phyloP scores from a whole-genome alignment of 1,140 invertebrate species.

The Drosophila ficusphila region DNA sequence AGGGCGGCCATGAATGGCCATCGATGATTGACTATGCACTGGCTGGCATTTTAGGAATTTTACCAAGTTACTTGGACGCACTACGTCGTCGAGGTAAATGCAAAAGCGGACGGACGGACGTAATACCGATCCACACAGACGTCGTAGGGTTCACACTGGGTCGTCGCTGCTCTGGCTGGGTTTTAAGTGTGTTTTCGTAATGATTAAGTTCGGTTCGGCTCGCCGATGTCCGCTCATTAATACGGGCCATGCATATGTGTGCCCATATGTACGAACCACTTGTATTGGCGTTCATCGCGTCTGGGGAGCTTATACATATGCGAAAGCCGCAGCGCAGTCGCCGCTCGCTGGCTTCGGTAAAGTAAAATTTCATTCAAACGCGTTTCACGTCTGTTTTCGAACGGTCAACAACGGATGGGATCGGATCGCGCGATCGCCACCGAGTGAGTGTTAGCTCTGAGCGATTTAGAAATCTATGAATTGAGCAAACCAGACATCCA shows the following conservation, averaged over 20 bases:
- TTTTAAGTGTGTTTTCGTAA: constrained; percentile 74
- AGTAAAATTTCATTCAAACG: constrained; percentile 81
- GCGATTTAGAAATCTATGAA: constrained; percentile 26
- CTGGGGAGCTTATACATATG: constrained; percentile 54
- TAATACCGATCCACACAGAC: constrained; percentile 22
- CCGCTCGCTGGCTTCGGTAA: constrained; percentile 56
- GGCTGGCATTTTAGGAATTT: constrained; percentile 40
- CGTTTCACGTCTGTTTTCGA: constrained; percentile 75
- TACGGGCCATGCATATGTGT: constrained; percentile 13
- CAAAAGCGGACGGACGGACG: constrained; percentile 25
- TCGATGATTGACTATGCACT: constrained; percentile 25
- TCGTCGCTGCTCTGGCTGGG: constrained; percentile 48
- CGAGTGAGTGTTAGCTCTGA: too few relatives aligned
- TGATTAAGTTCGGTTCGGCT: constrained; percentile 58
- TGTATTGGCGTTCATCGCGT: neutral
- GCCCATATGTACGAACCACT: constrained; percentile 5
- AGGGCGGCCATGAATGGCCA: constrained; percentile 12
- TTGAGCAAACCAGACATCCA: constrained; percentile 20
- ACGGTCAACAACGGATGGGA: constrained; percentile 62
- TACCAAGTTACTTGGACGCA: constrained; percentile 8
- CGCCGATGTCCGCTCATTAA: constrained; percentile 66
- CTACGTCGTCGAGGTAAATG: constrained; percentile 12
- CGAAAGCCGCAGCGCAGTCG: constrained; percentile 50
- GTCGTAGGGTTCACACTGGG: constrained; percentile 50
- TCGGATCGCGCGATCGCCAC: constrained; percentile 50